Base-by-base conservation (phyloP, 2,888 invertebrate species). In the Willowsia nigromaculata region DNA sequence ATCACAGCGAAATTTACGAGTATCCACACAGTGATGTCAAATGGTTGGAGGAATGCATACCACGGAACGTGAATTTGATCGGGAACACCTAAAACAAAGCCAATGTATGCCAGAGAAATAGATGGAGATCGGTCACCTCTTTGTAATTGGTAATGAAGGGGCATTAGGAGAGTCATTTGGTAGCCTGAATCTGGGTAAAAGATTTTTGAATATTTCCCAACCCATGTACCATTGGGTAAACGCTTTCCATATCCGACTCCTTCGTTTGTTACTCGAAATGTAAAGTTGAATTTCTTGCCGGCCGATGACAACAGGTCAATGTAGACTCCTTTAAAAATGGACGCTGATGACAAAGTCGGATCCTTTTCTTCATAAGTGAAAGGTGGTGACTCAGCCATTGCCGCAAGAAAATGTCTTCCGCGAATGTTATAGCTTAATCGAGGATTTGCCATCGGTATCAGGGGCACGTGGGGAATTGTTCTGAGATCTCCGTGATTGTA, bases 1-100 rank as follows among this genome's bases (percentile, higher is more conserved):
- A 62, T 4, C 9, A 62, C 84, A 11, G 80, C 27, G 0, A 43
- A 18, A 27, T 7, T 18, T 1, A 71, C 30, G 37, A 68, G 18
- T 1, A 76, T 0, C 88, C 88, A 89, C 18, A 90, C 68, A 5
- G 6, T 3, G 5, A 2, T 0, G 0, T 59, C 15, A 33, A 86
- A 89, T 0, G 90, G 90, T 6, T 80, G 68, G 0, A 90, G 56
- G 47, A 90, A 83, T 2, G 90, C 89, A 76, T 90, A 89, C 90
- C 90, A 90, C 0, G 47, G 81, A 0, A 43, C 43, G 15, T 43
- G 33, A 18, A 37, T 30, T 3, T 56, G 56, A 43, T n/a, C 30
- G 0, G 90, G 90, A 43, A 85, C 59, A 2, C 65, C 25, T 0
- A 78, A 18, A 18, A 82, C 65, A 30, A 82, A 90, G 3, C 71